Percentiles rank a stretch among this genome's conserved stretches.
Evolutionary conservation across 2,888 invertebrate genomes (phyloP).

Genomic region (Mellilla xanthometata): DNA sequence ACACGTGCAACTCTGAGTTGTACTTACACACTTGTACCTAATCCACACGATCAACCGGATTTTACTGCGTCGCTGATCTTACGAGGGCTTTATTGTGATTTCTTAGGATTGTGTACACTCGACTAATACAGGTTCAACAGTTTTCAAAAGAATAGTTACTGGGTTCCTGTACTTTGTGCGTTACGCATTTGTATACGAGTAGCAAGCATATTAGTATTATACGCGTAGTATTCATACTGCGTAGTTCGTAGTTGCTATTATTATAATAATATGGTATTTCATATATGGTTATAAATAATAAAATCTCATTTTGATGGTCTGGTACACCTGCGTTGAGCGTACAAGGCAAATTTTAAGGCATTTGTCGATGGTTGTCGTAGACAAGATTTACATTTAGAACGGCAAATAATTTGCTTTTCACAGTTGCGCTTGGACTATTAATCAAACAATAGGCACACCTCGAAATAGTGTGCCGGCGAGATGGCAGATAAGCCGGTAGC

Average conservation of each 20-base stretch:
- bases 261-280: no score
- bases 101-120: neutral
- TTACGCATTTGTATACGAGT: neutral
- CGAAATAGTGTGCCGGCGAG: slow-evolving; percentile 71
- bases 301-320: no score
- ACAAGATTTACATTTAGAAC: no score
- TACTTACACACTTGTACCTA: slow-evolving; percentile 35
- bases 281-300: no score
- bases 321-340: no score
- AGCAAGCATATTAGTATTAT: no score
- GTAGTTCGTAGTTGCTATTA: no score
- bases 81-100: slow-evolving; percentile 13
- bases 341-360: no score
- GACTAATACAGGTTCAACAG: neutral
- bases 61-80: slow-evolving; percentile 62
- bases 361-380: slow-evolving; percentile 24
- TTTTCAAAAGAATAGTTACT: neutral
- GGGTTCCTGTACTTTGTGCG: no score
- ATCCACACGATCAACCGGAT: slow-evolving; percentile 61
- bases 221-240: no score
- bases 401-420: slow-evolving; percentile 51
- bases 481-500: slow-evolving; percentile 73
- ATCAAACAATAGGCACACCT: slow-evolving; percentile 76
- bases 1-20: slow-evolving; percentile 60
- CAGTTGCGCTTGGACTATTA: slow-evolving; percentile 55